Percentiles rank a stretch among this genome's conserved stretches.
These are phyloP conservation scores for Pteria penguin DNA, from an alignment of 2,888 invertebrate genomes.

Conservation along the genomic window DNA sequence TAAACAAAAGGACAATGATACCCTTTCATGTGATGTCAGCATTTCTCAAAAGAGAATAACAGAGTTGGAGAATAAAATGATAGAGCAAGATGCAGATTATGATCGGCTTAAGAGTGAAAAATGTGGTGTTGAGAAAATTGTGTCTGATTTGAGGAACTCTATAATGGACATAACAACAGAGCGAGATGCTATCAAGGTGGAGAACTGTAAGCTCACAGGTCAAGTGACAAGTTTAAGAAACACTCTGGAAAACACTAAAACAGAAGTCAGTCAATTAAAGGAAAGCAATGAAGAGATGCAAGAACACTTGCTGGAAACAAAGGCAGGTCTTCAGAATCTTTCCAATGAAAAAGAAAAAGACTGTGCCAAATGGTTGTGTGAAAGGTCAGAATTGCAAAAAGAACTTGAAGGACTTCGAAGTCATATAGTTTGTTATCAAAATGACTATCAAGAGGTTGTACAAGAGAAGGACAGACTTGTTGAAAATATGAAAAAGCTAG, in stretches of 20 bases:
- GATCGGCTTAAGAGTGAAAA: neutral
- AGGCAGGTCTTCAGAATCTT: neutral
- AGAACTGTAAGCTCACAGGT: constrained; percentile 19
- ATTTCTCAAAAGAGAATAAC: constrained; percentile 15
- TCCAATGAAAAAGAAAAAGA: neutral
- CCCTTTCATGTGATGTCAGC: constrained; percentile 5
- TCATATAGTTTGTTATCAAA: neutral
- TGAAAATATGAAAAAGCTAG: constrained; percentile 16
- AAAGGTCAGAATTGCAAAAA: constrained; percentile 5
- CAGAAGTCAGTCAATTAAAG: neutral
- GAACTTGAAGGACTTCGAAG: constrained; percentile 13
- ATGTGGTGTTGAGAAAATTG: neutral
- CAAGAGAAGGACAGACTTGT: constrained; percentile 13
- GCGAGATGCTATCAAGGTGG: constrained; percentile 1
- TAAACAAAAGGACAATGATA: constrained; percentile 37
- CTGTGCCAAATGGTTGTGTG: neutral
- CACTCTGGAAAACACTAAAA: neutral
- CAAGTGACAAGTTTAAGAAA: constrained; percentile 17
- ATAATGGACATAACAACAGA: neutral
- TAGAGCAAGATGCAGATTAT: neutral
- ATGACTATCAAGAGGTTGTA: neutral
- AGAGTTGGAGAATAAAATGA: constrained; percentile 30
- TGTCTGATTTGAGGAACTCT: neutral
- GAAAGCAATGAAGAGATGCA: neutral
- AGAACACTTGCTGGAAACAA: neutral